These are phyloP conservation scores for Rhamnusium bicolor DNA, from an alignment of 2,888 invertebrate genomes.

Conservation along the genomic window DNA sequence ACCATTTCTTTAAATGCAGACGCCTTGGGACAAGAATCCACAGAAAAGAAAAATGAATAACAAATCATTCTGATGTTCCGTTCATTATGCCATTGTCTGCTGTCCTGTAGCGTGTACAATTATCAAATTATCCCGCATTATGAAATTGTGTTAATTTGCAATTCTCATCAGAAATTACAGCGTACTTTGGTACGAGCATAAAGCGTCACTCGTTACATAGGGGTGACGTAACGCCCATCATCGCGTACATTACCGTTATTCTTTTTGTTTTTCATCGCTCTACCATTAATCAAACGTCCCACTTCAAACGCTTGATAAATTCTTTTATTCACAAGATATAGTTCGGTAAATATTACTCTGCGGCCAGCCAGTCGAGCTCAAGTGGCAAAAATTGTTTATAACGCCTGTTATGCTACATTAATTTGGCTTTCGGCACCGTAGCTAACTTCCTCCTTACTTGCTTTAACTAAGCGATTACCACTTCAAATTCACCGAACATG, in stretches of 20 bases:
- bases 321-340: not conserved
- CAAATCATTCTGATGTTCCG: not conserved
- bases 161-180: not conserved
- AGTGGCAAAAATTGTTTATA: not conserved
- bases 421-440: not conserved
- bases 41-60: not conserved
- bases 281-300: conserved; percentile 44
- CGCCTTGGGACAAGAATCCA: not conserved
- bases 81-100: not conserved
- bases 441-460: not conserved
- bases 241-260: conserved; percentile 43
- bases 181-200: not conserved
- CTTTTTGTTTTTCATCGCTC: conserved; percentile 49
- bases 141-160: not conserved
- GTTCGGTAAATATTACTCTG: not conserved
- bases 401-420: not conserved
- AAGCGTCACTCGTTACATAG: not conserved
- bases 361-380: not conserved
- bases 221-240: not conserved
- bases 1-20: not conserved
- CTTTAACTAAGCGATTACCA: not conserved
- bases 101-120: not conserved
- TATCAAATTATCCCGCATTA: not conserved
- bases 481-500: not conserved
- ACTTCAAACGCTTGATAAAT: not conserved